Conservation (phyloP, 1,140 invertebrate genomes). For the Mya arenaria region DNA sequence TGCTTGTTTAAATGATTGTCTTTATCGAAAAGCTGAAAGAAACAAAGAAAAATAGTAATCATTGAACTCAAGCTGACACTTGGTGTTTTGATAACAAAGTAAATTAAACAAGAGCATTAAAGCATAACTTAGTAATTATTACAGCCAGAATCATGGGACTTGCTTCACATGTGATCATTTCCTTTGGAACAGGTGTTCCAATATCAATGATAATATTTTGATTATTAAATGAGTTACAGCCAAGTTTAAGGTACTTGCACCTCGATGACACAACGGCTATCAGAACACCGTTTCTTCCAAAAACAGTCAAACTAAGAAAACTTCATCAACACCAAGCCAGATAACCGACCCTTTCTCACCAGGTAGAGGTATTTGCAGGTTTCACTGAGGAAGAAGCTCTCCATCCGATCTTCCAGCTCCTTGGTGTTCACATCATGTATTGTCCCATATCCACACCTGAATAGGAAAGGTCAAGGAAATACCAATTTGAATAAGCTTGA, state of each 20-base stretch:
- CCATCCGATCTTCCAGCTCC: conserved; percentile 98
- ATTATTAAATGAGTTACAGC: no score
- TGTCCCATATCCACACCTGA: conserved; percentile 87
- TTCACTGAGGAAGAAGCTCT: conserved; percentile 99
- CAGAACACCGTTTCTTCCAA: not conserved
- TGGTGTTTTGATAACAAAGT: no score
- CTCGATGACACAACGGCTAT: not conserved
- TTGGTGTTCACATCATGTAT: conserved; percentile 93
- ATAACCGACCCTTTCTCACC: conserved; percentile 82
- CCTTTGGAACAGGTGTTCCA: no score
- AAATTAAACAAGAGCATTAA: no score
- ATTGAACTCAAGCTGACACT: no score
- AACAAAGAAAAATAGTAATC: no score
- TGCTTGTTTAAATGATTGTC: conserved; percentile 86
- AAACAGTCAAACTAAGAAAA: conserved; percentile 3
- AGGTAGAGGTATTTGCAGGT: conserved; percentile 98
- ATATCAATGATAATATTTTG: no score
- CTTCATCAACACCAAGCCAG: conserved; percentile 46
- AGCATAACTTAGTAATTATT: no score
- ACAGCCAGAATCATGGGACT: no score
- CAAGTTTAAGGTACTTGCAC: no score
- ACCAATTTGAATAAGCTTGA: no score
- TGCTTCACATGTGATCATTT: no score
- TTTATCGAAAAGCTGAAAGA: conserved; percentile 86
- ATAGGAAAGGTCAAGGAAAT: conserved; percentile 5